Conservation (phyloP, 64 coral and sea anemone genomes). For the Porites lutea region DNA sequence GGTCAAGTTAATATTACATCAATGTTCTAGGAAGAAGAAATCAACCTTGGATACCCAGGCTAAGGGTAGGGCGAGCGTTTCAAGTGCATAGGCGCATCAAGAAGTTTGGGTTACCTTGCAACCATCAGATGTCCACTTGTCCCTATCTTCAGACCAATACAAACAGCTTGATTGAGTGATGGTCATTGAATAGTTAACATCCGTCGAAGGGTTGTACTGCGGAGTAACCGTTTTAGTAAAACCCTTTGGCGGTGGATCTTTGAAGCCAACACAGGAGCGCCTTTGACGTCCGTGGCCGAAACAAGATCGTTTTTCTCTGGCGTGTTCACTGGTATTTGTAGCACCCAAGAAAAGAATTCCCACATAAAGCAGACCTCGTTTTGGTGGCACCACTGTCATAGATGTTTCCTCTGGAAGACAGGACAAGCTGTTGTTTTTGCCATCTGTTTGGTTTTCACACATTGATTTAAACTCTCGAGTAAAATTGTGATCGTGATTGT, state of each 20-base stretch:
- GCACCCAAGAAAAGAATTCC: constrained; percentile 24
- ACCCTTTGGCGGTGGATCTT: constrained; percentile 15
- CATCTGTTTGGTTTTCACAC: background rate
- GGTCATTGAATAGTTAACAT: constrained; percentile 24
- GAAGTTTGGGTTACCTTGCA: constrained; percentile 5
- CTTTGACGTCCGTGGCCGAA: constrained; percentile 15
- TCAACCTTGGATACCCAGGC: background rate
- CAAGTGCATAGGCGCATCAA: background rate
- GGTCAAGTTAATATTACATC: too few relatives aligned
- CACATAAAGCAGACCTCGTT: constrained; percentile 46
- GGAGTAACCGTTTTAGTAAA: background rate
- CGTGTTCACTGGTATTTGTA: constrained; percentile 9
- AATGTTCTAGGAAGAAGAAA: too few relatives aligned
- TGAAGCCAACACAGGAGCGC: constrained; percentile 4
- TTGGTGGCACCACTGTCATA: constrained; percentile 16
- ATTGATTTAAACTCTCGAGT: background rate
- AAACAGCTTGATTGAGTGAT: constrained; percentile 44
- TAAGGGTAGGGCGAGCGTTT: background rate
- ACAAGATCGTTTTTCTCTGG: constrained; percentile 11
- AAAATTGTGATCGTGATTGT: constrained; percentile 33
- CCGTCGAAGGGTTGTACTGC: background rate
- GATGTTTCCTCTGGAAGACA: background rate
- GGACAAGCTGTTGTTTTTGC: background rate
- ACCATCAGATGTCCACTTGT: constrained; percentile 49
- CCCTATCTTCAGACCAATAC: constrained; percentile 16